Evolutionary conservation across 2,113 vertebrate species (phyloP).

Genomic region (Oryzias javanicus): DNA sequence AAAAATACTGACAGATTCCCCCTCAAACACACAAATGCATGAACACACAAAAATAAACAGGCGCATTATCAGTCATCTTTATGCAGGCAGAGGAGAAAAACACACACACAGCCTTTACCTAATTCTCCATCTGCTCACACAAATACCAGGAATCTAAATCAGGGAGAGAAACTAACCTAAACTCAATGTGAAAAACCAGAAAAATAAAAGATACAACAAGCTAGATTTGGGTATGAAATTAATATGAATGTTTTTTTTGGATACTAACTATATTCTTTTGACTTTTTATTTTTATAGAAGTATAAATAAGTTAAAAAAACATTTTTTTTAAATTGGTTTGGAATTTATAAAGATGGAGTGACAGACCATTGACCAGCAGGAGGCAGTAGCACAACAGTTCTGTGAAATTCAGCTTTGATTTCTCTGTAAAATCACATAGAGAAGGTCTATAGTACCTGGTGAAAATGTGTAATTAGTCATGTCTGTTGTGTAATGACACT

Average conservation of each 20-base stretch:
- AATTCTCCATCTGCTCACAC: conserved; percentile 44
- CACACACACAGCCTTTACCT: conserved; percentile 1
- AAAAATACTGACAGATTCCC: background rate
- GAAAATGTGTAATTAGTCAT: too few relatives aligned
- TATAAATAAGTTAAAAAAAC: too few relatives aligned
- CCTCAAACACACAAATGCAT: background rate
- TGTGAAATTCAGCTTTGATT: background rate
- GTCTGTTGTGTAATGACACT: too few relatives aligned
- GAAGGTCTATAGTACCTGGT: too few relatives aligned
- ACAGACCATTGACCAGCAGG: conserved; percentile 45
- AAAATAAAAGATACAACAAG: background rate
- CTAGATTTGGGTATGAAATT: too few relatives aligned
- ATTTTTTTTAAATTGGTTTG: too few relatives aligned
- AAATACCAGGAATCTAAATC: conserved; percentile 1
- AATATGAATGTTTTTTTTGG: too few relatives aligned
- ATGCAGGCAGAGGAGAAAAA: conserved; percentile 5
- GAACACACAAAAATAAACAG: background rate
- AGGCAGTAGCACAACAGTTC: conserved; percentile 36
- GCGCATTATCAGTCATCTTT: background rate
- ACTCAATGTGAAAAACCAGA: background rate
- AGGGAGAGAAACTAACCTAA: background rate
- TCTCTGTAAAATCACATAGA: background rate
- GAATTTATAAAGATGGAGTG: background rate
- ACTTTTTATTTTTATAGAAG: background rate
- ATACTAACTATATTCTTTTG: too few relatives aligned